phyloP scores from a whole-genome alignment of 2,113 vertebrate species.

The Mesitornis unicolor region DNA sequence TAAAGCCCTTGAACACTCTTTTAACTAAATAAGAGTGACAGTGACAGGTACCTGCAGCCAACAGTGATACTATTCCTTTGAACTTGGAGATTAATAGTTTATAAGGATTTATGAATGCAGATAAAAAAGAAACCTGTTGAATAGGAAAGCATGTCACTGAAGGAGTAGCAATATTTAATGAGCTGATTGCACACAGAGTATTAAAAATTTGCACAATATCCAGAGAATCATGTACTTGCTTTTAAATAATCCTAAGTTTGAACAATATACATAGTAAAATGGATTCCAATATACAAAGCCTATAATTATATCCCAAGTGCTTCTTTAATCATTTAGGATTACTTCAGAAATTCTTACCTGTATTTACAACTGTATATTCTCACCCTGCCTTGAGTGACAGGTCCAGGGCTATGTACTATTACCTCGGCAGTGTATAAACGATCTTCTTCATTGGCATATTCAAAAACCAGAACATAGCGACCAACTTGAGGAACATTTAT shows the following conservation, averaged over 20 bases:
- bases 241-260: background rate
- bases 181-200: background rate
- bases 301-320: background rate
- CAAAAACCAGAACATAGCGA: slow-evolving; percentile 81
- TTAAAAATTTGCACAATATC: background rate
- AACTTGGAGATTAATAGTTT: background rate
- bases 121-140: background rate
- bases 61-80: background rate
- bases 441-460: slow-evolving; percentile 81
- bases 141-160: background rate
- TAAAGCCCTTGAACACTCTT: background rate
- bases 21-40: background rate
- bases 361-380: slow-evolving; percentile 89
- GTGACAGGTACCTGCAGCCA: background rate
- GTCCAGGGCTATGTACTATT: slow-evolving; percentile 53
- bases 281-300: background rate
- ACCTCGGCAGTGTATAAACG: slow-evolving; percentile 72
- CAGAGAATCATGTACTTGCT: background rate
- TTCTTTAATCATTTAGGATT: background rate
- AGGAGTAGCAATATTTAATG: background rate
- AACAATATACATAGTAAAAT: background rate
- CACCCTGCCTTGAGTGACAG: slow-evolving; percentile 69
- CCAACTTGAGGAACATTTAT: slow-evolving; percentile 78
- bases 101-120: background rate
- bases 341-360: slow-evolving; percentile 73